phyloP scores from a whole-genome alignment of 2,113 vertebrate species.

The Kryptolebias marmoratus region DNA sequence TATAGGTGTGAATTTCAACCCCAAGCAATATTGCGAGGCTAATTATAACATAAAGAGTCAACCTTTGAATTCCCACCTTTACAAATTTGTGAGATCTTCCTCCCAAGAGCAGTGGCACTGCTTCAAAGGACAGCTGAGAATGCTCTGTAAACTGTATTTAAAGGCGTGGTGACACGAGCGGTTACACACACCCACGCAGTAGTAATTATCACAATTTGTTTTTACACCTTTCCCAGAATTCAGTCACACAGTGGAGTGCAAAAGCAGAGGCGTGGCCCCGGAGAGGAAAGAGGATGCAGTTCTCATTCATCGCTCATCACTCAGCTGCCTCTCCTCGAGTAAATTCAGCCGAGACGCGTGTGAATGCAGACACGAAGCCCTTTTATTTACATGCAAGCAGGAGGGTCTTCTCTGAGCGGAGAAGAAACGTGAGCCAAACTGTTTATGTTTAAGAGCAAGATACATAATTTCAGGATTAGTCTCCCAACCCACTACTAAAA shows the following conservation, averaged over 20 bases:
- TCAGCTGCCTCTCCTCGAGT: slow-evolving; percentile 24
- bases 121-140: slow-evolving; percentile 54
- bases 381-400: slow-evolving; percentile 3
- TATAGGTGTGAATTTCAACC: not conserved
- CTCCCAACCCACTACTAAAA: not conserved
- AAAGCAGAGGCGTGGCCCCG: slow-evolving; percentile 30
- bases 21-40: not conserved
- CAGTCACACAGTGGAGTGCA: slow-evolving; percentile 56
- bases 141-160: slow-evolving; percentile 57
- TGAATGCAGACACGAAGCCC: slow-evolving; percentile 24
- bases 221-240: slow-evolving; percentile 54
- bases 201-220: slow-evolving; percentile 67
- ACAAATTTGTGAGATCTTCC: not conserved
- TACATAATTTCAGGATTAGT: not conserved
- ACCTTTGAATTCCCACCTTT: not conserved
- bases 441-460: slow-evolving; percentile 26
- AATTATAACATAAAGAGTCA: slow-evolving; percentile 4
- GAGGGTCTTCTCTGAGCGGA: slow-evolving; percentile 9
- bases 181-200: slow-evolving; percentile 33
- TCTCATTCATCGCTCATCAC: slow-evolving; percentile 57
- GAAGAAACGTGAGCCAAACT: not conserved
- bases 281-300: slow-evolving; percentile 32
- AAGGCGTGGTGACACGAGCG: slow-evolving; percentile 48
- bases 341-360: slow-evolving; percentile 25
- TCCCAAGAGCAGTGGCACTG: not conserved